Conservation (phyloP, 2,888 invertebrate genomes). For the Antheraea assamensis region DNA sequence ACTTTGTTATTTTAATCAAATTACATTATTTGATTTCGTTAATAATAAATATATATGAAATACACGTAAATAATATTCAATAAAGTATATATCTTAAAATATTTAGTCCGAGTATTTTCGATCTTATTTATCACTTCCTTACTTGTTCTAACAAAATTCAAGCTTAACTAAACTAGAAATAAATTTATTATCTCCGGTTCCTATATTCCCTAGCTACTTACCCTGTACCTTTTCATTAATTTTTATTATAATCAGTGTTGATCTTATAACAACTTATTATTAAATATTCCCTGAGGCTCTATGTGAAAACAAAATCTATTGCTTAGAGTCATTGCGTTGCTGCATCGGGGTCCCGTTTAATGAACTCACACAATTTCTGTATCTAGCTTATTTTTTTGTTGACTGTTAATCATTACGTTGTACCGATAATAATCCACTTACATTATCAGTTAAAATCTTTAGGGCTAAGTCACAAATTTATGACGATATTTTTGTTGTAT, state of each 20-base stretch:
- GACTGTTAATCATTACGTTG: not conserved
- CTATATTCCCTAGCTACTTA: not conserved
- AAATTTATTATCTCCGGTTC: conserved; percentile 3
- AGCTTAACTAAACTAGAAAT: not conserved
- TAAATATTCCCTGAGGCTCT: conserved; percentile 17
- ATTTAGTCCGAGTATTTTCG: not conserved
- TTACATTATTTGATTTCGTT: not conserved
- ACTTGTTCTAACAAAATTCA: not conserved
- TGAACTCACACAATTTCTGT: not conserved
- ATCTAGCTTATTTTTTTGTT: not conserved
- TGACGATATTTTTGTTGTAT: conserved; percentile 13
- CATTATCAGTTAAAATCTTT: not conserved
- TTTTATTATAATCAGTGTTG: conserved; percentile 11
- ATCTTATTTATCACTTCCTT: not conserved
- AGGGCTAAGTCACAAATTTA: not conserved
- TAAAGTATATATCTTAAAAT: not conserved
- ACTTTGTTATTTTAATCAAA: not conserved
- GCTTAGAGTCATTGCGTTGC: conserved; percentile 8
- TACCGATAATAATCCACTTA: not conserved
- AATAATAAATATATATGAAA: not conserved
- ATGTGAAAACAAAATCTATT: conserved; percentile 17
- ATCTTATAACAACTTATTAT: conserved; percentile 1
- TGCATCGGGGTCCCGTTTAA: not conserved
- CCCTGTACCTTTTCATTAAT: not conserved
- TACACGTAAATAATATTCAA: not conserved